phyloP scores from a whole-genome alignment of 2,888 invertebrate species.

The Lycia hirtaria region DNA sequence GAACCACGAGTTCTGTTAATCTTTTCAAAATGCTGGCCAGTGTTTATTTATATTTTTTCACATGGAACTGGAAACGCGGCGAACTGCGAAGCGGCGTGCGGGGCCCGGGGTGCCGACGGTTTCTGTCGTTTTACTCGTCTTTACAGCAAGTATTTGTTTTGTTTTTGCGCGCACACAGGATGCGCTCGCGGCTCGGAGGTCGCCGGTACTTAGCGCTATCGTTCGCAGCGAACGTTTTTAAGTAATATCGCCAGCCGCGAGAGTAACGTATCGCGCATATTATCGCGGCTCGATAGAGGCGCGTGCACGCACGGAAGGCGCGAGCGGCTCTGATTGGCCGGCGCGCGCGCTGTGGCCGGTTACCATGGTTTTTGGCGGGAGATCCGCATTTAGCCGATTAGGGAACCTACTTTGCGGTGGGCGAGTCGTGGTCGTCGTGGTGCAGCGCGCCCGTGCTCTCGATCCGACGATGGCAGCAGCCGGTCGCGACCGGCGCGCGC shows the following conservation, averaged over 20 bases:
- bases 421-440: too few relatives aligned
- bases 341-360: slow-evolving; percentile 49
- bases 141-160: slow-evolving; percentile 57
- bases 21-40: background rate
- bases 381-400: slow-evolving; percentile 57
- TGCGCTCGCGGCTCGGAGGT: slow-evolving; percentile 63
- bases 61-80: slow-evolving; percentile 53
- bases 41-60: slow-evolving; percentile 46
- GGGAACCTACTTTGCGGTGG: slow-evolving; percentile 29
- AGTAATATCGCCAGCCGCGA: slow-evolving; percentile 69
- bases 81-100: slow-evolving; percentile 44
- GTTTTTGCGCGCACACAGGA: slow-evolving; percentile 55
- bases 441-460: too few relatives aligned
- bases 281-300: slow-evolving; percentile 74
- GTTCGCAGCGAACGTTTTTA: slow-evolving; percentile 59
- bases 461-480: slow-evolving; percentile 29
- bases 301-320: slow-evolving; percentile 72
- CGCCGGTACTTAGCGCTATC: slow-evolving; percentile 56
- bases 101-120: slow-evolving; percentile 62
- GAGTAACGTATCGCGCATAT: slow-evolving; percentile 56
- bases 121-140: slow-evolving; percentile 66
- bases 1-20: background rate
- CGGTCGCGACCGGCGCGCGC: slow-evolving; percentile 26
- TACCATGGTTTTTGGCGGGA: slow-evolving; percentile 67
- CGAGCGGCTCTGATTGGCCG: slow-evolving; percentile 76